phyloP scores from a whole-genome alignment of 2,113 vertebrate genomes.

The Lampris megalopsis region DNA sequence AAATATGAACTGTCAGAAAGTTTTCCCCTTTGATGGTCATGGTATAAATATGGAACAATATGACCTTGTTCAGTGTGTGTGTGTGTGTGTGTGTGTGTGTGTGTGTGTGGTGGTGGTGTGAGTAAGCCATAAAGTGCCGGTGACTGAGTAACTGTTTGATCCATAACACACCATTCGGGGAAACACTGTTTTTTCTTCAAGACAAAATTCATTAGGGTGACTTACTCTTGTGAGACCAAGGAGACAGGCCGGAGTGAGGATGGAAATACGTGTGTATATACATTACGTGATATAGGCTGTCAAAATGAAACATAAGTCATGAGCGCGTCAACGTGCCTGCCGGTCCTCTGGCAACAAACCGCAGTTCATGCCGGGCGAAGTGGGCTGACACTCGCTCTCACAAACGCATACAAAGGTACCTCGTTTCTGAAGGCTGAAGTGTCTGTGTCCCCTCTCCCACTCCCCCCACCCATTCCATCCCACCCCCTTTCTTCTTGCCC shows the following conservation, averaged over 20 bases:
- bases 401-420: slow-evolving; percentile 21
- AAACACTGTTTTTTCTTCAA: slow-evolving; percentile 52
- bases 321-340: slow-evolving; percentile 58
- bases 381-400: slow-evolving; percentile 28
- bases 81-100: no score
- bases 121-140: slow-evolving; percentile 45
- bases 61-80: slow-evolving; percentile 55
- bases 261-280: slow-evolving; percentile 55
- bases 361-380: slow-evolving; percentile 50
- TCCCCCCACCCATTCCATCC: slow-evolving; percentile 22
- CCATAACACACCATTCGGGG: slow-evolving; percentile 53
- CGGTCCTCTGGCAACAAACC: slow-evolving; percentile 54
- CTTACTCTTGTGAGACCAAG: slow-evolving; percentile 60
- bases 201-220: slow-evolving; percentile 65
- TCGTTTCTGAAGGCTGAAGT: slow-evolving; percentile 21
- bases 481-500: slow-evolving; percentile 52
- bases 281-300: slow-evolving; percentile 65
- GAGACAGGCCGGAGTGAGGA: slow-evolving; percentile 41
- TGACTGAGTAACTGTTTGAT: slow-evolving; percentile 68
- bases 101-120: neutral
- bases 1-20: slow-evolving; percentile 60
- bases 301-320: slow-evolving; percentile 64
- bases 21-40: slow-evolving; percentile 55
- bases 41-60: slow-evolving; percentile 66
- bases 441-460: slow-evolving; percentile 36